Base-by-base conservation (phyloP, 2,797 vertebrate genomes). In the Todus mexicanus region DNA sequence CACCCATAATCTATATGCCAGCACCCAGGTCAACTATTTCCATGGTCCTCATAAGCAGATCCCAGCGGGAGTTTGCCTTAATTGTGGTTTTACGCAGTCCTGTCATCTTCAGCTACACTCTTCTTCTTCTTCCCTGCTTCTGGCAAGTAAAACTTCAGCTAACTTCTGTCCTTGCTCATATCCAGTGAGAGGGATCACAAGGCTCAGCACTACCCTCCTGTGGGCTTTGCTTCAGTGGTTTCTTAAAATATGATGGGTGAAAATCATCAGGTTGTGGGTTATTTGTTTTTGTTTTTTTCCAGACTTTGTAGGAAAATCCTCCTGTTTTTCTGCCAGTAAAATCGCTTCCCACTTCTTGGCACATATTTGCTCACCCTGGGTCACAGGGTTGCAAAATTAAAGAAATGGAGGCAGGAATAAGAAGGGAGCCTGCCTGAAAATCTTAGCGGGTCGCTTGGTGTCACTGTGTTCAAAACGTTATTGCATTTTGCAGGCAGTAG, bases 401-500 rank as follows among this genome's bases (percentile, higher is more conserved):
- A 84, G 15, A 89, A 79, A 82, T 33, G 37, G 61, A 45, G n/a
- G 19, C 51, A 91, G n/a, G 38, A 48, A 38, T 77, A 70, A 73
- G 45, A 68, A 75, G 37, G 0, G 3, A 64, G 31, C 4, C 54
- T 59, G 31, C 59, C 31, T 2, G 1, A 42, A 74, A 77, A 84
- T n/a, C 20, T 71, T 56, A 37, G 31, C 1, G 3, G 31, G 20
- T 33, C 25, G 33, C 7, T 60, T 2, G 3, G 51, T 1, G 1
- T 53, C 4, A 0, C n/a, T 17, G 40, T 1, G 1, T 35, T 65
- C n/a, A 73, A 75, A 88, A 60, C 6, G 7, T 22, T 80, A 33
- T 56, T 53, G 51, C 29, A 15, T 35, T 78, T 45, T 45, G 29
- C 59, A 64, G 54, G 71, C 2, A 3, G 45, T 25, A 60, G 26